Base-by-base conservation (phyloP, 2,888 invertebrate genomes). In the Drosophila affinis region DNA sequence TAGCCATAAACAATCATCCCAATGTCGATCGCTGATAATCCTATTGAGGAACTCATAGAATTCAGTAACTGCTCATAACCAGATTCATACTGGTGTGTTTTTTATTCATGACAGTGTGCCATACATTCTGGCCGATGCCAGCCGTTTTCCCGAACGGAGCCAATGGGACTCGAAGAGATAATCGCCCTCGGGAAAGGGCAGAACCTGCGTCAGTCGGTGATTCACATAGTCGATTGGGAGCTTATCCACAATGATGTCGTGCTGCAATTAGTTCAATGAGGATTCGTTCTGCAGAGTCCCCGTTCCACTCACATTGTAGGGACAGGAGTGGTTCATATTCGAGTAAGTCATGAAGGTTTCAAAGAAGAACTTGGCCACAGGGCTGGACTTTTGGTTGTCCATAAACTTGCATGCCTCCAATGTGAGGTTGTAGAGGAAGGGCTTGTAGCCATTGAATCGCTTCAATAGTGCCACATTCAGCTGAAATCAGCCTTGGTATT, bases 181-280 rank as follows among this genome's bases (percentile, higher is more conserved):
- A 34, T 48, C 58, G 5, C 69, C 69, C n/a, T 59, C 53, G 9
- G 69, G 69, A 29, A 68, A 67, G 0, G 67, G 67, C 6, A 68
- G 9, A 47, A 68, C 29, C 0, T 59, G 5, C 1, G 71, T 75
- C 9, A 48, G 5, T 10, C 53, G 45, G 14, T 71, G 9, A 27
- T 75, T 69, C 0, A 75, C 18, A 54, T 7, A 54, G 27, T 9
- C 18, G 14, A 12, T 44, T 2, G 75, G 18, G 1, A 74, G 3
- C 48, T 75, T 75, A 3, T 75, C 65, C 46, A 75, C 10, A 17
- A 68, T 34, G 3, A 74, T 1, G 10, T 60, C 57, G n/a, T 57
- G 44, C 72, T 72, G 29, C n/a, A 21, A 3, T 27, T 17, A 9
- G 12, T n/a, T n/a, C 24, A 24, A 14, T 6, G n/a, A 3, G 4